A percentile compares a stretch with the other conserved stretches of the same genome.
Conservation (phyloP, 2,113 vertebrate genomes). For the Tringa solitaria region DNA sequence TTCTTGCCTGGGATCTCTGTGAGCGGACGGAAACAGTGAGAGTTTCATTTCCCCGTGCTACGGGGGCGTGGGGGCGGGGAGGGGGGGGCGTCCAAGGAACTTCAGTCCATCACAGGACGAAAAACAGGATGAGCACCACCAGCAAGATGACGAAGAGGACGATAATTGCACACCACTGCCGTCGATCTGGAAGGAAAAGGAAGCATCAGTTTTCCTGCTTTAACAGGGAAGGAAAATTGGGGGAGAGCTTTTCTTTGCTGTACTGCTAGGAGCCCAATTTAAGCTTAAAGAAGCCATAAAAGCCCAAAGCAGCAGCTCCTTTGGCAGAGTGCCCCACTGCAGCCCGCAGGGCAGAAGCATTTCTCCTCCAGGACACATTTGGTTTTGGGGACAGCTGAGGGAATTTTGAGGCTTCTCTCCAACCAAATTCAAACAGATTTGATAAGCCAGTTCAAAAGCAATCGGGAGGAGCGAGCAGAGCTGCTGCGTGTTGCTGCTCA, state of each 20-base stretch:
- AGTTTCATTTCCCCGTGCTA: constrained; percentile 29
- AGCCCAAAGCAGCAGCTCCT: background rate
- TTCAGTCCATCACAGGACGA: constrained; percentile 81
- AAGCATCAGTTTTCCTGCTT: background rate
- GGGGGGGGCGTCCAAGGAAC: background rate
- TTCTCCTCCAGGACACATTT: background rate
- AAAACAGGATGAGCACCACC: constrained; percentile 88
- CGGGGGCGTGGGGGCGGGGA: background rate
- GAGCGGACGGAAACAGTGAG: background rate
- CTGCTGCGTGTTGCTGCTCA: background rate
- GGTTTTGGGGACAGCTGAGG: background rate
- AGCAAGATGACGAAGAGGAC: constrained; percentile 86
- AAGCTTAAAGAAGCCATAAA: background rate
- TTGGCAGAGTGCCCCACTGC: background rate
- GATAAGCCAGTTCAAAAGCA: background rate
- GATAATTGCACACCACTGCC: constrained; percentile 97
- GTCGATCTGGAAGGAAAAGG: constrained; percentile 83
- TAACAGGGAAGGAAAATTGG: background rate
- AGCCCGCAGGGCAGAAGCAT: rapidly evolving
- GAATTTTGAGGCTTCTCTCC: background rate
- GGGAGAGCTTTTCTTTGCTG: background rate
- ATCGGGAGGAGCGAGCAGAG: background rate
- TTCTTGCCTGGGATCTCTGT: constrained; percentile 1
- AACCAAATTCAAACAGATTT: background rate
- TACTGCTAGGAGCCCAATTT: background rate